These are phyloP conservation scores for Lasiurus borealis DNA, from an alignment of 2,113 vertebrate genomes.

Conservation along the genomic window DNA sequence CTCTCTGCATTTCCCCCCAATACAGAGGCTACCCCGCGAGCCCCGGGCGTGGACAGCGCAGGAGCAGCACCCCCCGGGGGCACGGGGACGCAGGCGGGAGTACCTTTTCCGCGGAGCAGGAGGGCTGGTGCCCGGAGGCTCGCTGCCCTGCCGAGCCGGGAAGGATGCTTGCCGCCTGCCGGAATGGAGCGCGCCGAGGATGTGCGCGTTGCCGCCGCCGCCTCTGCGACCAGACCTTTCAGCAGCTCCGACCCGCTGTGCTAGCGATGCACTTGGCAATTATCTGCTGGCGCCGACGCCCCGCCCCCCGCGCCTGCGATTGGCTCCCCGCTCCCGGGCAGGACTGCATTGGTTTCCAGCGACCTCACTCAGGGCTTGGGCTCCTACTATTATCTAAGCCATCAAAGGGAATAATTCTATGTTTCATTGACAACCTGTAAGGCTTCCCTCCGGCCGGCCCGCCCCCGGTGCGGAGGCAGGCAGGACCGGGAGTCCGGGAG, in stretches of 20 bases:
- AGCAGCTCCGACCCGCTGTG: slow-evolving; percentile 82
- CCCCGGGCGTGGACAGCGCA: not conserved
- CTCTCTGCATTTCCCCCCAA: slow-evolving; percentile 60
- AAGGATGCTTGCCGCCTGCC: no score
- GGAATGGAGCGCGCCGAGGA: no score
- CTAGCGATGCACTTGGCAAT: slow-evolving; percentile 82
- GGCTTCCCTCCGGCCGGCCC: slow-evolving; percentile 43
- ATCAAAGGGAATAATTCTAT: slow-evolving; percentile 70
- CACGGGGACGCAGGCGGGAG: slow-evolving; percentile 14
- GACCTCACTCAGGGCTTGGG: slow-evolving; percentile 80
- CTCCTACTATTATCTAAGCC: slow-evolving; percentile 75
- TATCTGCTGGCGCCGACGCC: slow-evolving; percentile 82
- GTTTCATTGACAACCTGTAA: slow-evolving; percentile 79
- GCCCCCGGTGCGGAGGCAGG: slow-evolving; percentile 48
- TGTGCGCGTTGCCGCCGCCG: slow-evolving; percentile 33
- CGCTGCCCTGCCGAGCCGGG: slow-evolving; percentile 51
- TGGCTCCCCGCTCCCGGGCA: slow-evolving; percentile 82
- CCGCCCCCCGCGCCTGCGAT: slow-evolving; percentile 84
- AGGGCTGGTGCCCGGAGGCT: not conserved
- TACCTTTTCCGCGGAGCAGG: slow-evolving; percentile 78
- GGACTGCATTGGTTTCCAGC: slow-evolving; percentile 77
- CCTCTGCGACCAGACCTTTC: slow-evolving; percentile 75
- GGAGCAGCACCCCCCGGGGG: not conserved
- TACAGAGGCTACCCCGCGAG: slow-evolving; percentile 28
- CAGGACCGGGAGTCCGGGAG: not conserved